Evolutionary conservation across 2,797 vertebrate species (phyloP), one percentile per base, ranked within the genome.

Genomic region (Sebastes matsubarae): DNA sequence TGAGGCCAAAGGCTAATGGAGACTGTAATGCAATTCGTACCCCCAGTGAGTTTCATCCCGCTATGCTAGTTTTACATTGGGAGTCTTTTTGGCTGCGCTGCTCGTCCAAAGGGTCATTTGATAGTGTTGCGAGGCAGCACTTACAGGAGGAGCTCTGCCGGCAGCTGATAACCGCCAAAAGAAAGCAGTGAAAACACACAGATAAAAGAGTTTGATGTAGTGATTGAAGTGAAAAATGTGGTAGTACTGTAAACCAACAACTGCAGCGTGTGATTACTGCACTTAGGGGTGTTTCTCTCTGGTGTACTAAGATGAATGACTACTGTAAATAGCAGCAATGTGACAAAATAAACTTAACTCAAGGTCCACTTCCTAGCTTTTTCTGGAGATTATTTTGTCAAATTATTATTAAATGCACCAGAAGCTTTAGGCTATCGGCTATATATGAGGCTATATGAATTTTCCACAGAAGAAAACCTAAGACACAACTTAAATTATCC

Each of bases 1-100:
- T 77, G 87, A 88, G 82, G 82, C 81, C 68, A 81, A 75, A 88
- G 83, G 90, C 86, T 92, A 92, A 92, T 93, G 91, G 84, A 90
- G 79, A 81, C 57, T 68, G 63, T 85, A 81, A 91, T 92, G 75
- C 34, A 81, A 85, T 83, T 79, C 22, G 12, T 72, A 79, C 63
- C 82, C 81, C 72, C 13, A 34, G 83, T 86, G 82, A 88, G 81
- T 89, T 86, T 85, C 76, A 85, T 72, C 65, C 79, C 11, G 27
- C 71, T 63, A 4, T 75, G 71, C 60, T 66, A 34, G 75, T 67
- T 89, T 82, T 66, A 72, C 64, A 72, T 9, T 13, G 22, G 58
- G 58, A 86, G 80, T 86, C 81, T 78, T 57, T 74, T 54, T 80
- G 87, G 67, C 75, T 72, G 50, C 59, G 4, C 32, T 65, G 77